phyloP scores from a whole-genome alignment of 1,140 invertebrate species.

The Drosophila parvula region DNA sequence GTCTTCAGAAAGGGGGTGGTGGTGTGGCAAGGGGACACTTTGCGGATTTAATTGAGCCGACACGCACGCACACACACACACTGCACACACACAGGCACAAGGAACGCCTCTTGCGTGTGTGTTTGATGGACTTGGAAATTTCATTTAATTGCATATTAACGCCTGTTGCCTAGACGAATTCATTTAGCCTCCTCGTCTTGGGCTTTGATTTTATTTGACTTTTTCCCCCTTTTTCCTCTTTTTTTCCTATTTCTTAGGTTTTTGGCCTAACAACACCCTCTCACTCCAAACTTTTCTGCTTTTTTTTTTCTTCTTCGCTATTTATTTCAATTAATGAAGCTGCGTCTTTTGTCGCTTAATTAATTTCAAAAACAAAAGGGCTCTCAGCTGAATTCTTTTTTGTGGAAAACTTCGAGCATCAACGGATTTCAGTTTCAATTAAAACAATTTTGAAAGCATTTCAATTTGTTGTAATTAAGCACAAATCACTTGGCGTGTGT shows the following conservation, averaged over 20 bases:
- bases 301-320: conserved; percentile 11
- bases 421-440: conserved; percentile 51
- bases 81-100: conserved; percentile 4
- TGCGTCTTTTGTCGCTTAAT: conserved; percentile 57
- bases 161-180: conserved; percentile 55
- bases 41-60: conserved; percentile 63
- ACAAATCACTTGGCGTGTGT: too few relatives aligned
- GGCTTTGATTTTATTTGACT: conserved; percentile 24
- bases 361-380: conserved; percentile 43
- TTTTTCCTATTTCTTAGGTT: not conserved
- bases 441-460: conserved; percentile 30
- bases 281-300: conserved; percentile 1
- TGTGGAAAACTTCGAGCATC: conserved; percentile 7
- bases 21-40: conserved; percentile 42
- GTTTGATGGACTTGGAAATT: conserved; percentile 44
- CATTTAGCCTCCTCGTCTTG: conserved; percentile 21
- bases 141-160: conserved; percentile 64
- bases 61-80: conserved; percentile 45
- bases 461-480: conserved; percentile 19
- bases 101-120: conserved; percentile 18
- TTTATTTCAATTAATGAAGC: conserved; percentile 65
- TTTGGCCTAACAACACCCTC: too few relatives aligned
- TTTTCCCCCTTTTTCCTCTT: not conserved
- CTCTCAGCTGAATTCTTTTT: not conserved
- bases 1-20: conserved; percentile 11